These are phyloP conservation scores for Andrena cerasifolii DNA, from an alignment of 1,140 invertebrate genomes.

Conservation along the genomic window DNA sequence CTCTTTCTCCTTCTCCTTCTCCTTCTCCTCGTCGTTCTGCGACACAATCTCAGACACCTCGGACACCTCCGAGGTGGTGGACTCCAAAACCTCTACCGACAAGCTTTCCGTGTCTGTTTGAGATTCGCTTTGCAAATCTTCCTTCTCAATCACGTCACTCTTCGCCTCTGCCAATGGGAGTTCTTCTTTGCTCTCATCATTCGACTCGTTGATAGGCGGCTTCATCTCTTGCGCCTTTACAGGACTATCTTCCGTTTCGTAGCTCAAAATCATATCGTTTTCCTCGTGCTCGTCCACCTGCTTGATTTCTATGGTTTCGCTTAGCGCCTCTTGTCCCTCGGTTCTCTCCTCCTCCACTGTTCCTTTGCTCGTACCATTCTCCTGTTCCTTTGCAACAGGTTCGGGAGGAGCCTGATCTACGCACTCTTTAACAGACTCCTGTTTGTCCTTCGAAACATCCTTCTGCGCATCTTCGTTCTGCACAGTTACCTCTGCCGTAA, in stretches of 20 bases:
- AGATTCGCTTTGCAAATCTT: slow-evolving; percentile 48
- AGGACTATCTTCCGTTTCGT: slow-evolving; percentile 45
- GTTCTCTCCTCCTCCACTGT: not conserved
- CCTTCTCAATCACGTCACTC: slow-evolving; percentile 52
- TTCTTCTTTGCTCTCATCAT: slow-evolving; percentile 16
- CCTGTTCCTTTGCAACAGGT: not conserved
- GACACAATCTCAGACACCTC: slow-evolving; percentile 43
- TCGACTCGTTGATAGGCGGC: not conserved
- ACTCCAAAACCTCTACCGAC: slow-evolving; percentile 69
- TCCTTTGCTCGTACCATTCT: slow-evolving; percentile 13
- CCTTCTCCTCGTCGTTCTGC: slow-evolving; percentile 44
- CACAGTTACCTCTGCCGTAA: slow-evolving; percentile 18
- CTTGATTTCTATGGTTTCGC: slow-evolving; percentile 11
- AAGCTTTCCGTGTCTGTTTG: slow-evolving; percentile 63
- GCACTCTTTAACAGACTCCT: slow-evolving; percentile 3
- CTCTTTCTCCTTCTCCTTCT: slow-evolving; percentile 48
- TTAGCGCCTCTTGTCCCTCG: slow-evolving; percentile 5
- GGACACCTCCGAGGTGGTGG: slow-evolving; percentile 68
- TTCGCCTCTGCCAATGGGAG: not conserved
- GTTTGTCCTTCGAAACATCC: not conserved
- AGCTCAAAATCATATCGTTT: slow-evolving; percentile 52
- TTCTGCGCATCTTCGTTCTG: slow-evolving; percentile 15
- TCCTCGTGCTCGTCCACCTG: slow-evolving; percentile 43
- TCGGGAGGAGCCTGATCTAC: not conserved
- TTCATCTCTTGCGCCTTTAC: slow-evolving; percentile 26